These are phyloP conservation scores for Arbacia lixula DNA, from an alignment of 53 echinoderm and acorn worm genomes.

Conservation along the genomic window DNA sequence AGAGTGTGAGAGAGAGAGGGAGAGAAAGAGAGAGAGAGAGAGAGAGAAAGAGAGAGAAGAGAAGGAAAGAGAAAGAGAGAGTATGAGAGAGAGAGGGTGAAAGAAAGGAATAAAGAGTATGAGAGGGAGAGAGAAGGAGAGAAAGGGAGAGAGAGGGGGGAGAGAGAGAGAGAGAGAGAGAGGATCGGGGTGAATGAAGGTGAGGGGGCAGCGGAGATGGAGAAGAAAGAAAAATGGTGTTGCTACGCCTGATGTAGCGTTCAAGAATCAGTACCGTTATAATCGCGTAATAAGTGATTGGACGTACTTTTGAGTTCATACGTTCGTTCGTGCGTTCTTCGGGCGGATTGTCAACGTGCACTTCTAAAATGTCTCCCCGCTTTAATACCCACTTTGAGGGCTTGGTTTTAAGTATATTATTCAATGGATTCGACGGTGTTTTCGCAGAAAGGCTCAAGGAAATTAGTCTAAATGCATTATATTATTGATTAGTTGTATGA, in stretches of 20 bases:
- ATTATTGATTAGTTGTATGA: too few species aligned
- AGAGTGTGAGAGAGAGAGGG: neutral
- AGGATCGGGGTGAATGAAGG: too few species aligned
- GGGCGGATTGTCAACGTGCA: neutral
- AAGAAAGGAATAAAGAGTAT: neutral
- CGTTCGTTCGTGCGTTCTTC: too few species aligned
- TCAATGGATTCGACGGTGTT: too few species aligned
- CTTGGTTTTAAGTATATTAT: too few species aligned
- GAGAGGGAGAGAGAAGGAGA: neutral
- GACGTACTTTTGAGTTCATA: slow-evolving; percentile 32
- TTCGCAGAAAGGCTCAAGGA: too few species aligned
- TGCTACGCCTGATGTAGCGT: slow-evolving; percentile 36
- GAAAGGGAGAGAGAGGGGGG: neutral
- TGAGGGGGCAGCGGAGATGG: neutral
- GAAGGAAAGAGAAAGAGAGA: too few species aligned
- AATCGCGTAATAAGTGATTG: slow-evolving; percentile 38
- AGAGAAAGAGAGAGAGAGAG: too few species aligned
- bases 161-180: too few species aligned
- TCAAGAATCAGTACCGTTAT: slow-evolving; percentile 40
- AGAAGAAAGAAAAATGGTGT: neutral
- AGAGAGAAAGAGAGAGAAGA: neutral
- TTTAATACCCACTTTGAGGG: too few species aligned
- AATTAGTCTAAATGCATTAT: too few species aligned
- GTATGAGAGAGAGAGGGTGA: neutral
- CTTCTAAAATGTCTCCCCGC: too few species aligned